Base-by-base conservation (phyloP, 2,113 vertebrate genomes). In the Tor tambroides region DNA sequence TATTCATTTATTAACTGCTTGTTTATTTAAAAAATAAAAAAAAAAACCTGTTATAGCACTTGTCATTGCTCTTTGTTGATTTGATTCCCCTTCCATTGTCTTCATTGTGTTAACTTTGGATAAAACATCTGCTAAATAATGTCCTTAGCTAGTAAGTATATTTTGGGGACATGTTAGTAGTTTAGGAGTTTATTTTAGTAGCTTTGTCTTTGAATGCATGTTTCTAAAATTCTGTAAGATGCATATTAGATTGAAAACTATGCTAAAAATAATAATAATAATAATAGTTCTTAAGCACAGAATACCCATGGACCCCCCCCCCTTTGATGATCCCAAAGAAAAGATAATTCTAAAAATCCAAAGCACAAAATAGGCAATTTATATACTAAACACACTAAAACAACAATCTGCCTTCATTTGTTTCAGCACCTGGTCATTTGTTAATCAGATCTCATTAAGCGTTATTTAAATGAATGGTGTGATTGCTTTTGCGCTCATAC, bases 401-500 rank as follows among this genome's bases (percentile, higher is more conserved):
- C 0, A 65, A 56, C 15, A 12, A 26, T 38, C 8, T 67, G 28
- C 81, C 41, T 28, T 67, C 76, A 61, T 87, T 51, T 38, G 85
- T 65, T 83, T 87, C 43, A 72, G 26, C 46, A 28, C 61, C 80
- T 80, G 77, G 43, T 43, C 78, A 38, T 85, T 89, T 80, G 11
- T 69, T 77, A 87, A 82, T 89, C 67, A 80, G 69, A 38, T 78
- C 49, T 87, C 86, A 87, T 87, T 63, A 89, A 72, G 4, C 14
- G 30, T 71, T 74, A 65, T 41, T 87, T 49, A 87, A 63, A 87
- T 87, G 78, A 71, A 89, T 4, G 6, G 59, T 59, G 61, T 85
- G 88, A 89, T 87, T 85, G 78, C 63, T 87, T 87, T 84, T 51
- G 49, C n/a, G 23, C 88, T 83, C 43, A 46, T 89, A 78, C 86